Evolutionary conservation across 2,797 vertebrate species (phyloP).

Genomic region (Corythornis leucogaster): DNA sequence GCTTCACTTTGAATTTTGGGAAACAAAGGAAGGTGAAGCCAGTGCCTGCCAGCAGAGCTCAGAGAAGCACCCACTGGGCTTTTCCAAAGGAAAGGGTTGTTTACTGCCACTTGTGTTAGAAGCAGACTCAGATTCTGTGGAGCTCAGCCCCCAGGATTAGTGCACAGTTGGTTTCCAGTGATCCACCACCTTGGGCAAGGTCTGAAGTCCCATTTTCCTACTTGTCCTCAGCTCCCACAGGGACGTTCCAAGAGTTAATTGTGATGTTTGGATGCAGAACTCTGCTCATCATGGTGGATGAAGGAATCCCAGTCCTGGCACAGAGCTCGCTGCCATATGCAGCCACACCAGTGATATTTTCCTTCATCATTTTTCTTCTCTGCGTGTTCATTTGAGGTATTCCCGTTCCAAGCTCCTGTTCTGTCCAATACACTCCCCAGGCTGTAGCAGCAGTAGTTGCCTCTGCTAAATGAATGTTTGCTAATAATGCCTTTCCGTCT

Average conservation of each 20-base stretch:
- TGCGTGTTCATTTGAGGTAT: background rate
- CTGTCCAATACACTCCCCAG: background rate
- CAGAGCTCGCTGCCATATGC: background rate
- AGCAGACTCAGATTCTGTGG: background rate
- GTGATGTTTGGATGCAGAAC: background rate
- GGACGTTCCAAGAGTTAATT: background rate
- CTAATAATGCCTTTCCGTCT: background rate
- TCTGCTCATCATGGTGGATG: background rate
- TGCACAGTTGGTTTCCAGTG: background rate
- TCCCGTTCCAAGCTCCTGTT: background rate
- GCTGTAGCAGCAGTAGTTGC: constrained; percentile 19
- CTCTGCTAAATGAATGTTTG: constrained; percentile 26
- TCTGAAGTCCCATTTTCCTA: background rate
- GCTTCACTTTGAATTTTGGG: background rate
- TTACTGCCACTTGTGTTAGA: background rate
- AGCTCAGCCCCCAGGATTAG: background rate
- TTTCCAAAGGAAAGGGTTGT: background rate
- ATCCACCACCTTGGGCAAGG: background rate
- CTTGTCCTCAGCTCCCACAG: background rate
- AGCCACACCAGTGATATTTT: background rate
- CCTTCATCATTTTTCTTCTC: background rate
- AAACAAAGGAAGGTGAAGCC: background rate
- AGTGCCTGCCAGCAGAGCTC: background rate
- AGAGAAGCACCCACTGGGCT: background rate
- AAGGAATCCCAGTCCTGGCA: constrained; percentile 48